Evolutionary conservation across 2,797 vertebrate species (phyloP).

Genomic region (Lepidocolaptes lacrymiger): DNA sequence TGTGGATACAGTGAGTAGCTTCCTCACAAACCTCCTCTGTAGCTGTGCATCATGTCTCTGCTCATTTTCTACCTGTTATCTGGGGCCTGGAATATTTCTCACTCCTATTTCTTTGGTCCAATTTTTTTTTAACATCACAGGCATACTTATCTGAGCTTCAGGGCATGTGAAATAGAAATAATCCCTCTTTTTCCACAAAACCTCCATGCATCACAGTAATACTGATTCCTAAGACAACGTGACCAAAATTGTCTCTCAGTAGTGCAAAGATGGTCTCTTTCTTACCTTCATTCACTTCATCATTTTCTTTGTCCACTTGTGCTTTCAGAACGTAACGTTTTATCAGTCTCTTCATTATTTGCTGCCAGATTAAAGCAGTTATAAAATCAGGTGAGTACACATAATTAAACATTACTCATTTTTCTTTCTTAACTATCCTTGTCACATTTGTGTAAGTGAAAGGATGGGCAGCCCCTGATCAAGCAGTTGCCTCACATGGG

Average conservation of each 20-base stretch:
- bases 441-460: neutral
- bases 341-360: slow-evolving; percentile 92
- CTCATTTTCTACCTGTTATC: neutral
- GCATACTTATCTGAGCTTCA: neutral
- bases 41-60: neutral
- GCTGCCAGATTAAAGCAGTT: slow-evolving; percentile 75
- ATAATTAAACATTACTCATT: neutral
- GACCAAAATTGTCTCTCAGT: neutral
- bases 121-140: neutral
- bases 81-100: neutral
- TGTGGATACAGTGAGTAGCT: neutral
- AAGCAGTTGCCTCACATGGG: neutral
- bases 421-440: neutral
- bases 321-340: slow-evolving; percentile 90
- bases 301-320: slow-evolving; percentile 90
- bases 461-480: neutral
- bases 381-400: neutral
- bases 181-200: neutral
- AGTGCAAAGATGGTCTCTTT: neutral
- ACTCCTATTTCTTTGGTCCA: neutral
- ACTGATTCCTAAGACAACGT: neutral
- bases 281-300: slow-evolving; percentile 91
- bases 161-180: neutral
- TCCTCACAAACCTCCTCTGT: neutral
- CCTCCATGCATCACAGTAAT: neutral